Conservation (phyloP, 2,888 invertebrate species). For the Drosophila subquinaria region DNA sequence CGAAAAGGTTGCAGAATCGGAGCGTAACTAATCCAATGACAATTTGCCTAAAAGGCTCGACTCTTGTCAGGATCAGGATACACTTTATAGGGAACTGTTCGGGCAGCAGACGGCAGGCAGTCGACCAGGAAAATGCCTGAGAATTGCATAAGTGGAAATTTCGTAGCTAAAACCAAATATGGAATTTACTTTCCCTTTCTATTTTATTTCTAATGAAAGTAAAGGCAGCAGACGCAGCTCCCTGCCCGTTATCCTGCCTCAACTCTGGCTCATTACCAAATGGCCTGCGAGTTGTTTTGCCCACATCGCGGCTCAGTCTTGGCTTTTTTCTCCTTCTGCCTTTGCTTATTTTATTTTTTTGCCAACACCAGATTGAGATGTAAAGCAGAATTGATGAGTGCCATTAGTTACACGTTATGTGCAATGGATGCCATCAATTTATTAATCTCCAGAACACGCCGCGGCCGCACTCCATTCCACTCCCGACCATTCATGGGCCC, state of each 20-base stretch:
- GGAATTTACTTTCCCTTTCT: constrained; percentile 46
- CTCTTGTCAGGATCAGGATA: constrained; percentile 18
- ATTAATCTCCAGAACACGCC: constrained; percentile 86
- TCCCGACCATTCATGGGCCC: constrained; percentile 48
- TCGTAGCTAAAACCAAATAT: constrained; percentile 26
- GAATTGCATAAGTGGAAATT: constrained; percentile 47
- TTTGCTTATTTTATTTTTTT: constrained; percentile 44
- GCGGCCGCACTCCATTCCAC: constrained; percentile 55
- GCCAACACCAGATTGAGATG: constrained; percentile 86
- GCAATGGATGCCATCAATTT: constrained; percentile 87
- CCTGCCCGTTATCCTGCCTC: constrained; percentile 49
- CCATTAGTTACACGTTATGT: constrained; percentile 86
- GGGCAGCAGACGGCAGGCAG: constrained; percentile 9
- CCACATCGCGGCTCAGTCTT: constrained; percentile 44
- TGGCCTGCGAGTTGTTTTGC: constrained; percentile 48
- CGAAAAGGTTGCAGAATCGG: constrained; percentile 71
- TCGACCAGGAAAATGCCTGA: constrained; percentile 26
- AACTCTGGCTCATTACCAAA: constrained; percentile 71
- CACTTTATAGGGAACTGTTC: not conserved
- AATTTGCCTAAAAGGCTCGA: constrained; percentile 38
- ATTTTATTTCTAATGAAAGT: constrained; percentile 58
- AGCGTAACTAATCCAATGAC: constrained; percentile 73
- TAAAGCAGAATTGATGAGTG: constrained; percentile 86
- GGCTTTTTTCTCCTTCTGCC: constrained; percentile 22
- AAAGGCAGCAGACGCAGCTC: constrained; percentile 12